phyloP scores from a whole-genome alignment of 2,797 vertebrate genomes.

The Neopelma chrysocephalum region DNA sequence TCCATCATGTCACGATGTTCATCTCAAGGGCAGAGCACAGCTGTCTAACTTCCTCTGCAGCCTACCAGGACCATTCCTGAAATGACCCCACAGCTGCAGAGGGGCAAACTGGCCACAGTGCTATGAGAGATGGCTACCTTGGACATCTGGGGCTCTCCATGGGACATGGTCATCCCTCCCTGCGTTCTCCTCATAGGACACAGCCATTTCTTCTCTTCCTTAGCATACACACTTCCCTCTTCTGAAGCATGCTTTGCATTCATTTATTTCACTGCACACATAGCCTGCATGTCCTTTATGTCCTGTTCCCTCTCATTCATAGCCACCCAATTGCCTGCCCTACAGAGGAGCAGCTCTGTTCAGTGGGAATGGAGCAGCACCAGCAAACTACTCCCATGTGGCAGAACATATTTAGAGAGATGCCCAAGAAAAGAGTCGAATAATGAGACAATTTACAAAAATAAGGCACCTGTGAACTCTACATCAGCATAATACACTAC shows the following conservation, averaged over 20 bases:
- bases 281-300: not conserved
- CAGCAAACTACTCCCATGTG: not conserved
- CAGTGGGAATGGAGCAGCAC: not conserved
- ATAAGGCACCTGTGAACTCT: not conserved
- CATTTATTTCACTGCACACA: not conserved
- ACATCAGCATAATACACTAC: accelerated
- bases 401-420: not conserved
- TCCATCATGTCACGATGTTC: not conserved
- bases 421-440: not conserved
- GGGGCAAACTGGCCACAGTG: not conserved
- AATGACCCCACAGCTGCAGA: not conserved
- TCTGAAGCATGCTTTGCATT: not conserved
- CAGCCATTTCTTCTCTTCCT: not conserved
- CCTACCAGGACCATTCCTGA: not conserved
- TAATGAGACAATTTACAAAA: not conserved
- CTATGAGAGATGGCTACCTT: not conserved
- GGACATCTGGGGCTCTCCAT: not conserved
- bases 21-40: not conserved
- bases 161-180: not conserved
- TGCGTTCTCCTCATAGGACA: not conserved
- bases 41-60: not conserved
- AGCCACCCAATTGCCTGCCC: not conserved
- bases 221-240: accelerated
- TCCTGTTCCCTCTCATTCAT: not conserved
- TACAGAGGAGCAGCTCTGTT: not conserved